phyloP scores from a whole-genome alignment of 2,888 invertebrate species.

The Steinernema carpocapsae region DNA sequence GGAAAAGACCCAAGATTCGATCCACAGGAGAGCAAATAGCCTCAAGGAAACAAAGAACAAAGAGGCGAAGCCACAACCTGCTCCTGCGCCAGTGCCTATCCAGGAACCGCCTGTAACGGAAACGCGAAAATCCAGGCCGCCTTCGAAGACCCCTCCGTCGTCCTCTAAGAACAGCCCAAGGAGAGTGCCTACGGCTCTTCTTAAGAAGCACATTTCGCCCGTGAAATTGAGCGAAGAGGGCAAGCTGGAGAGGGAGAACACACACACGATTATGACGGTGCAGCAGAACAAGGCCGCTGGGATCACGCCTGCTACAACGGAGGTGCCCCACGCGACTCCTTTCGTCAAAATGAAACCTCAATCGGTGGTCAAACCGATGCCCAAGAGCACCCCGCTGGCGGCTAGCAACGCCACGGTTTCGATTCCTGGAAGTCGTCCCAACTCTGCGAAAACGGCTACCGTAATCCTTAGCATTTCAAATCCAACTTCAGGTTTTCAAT shows the following conservation, averaged over 20 bases:
- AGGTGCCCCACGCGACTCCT: slow-evolving; percentile 26
- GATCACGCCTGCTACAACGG: slow-evolving; percentile 41
- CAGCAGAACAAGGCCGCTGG: slow-evolving; percentile 49
- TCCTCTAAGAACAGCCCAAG: slow-evolving; percentile 34
- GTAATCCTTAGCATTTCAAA: neutral
- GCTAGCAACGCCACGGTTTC: slow-evolving; percentile 33
- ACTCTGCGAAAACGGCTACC: slow-evolving; percentile 6
- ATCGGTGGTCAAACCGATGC: slow-evolving; percentile 66
- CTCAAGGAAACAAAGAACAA: slow-evolving; percentile 13
- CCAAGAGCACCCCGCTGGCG: slow-evolving; percentile 53
- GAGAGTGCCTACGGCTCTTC: slow-evolving; percentile 38
- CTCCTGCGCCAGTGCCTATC: neutral
- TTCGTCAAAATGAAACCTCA: slow-evolving; percentile 55
- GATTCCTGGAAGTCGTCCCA: neutral
- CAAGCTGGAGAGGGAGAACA: slow-evolving; percentile 57
- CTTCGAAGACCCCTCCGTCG: slow-evolving; percentile 10
- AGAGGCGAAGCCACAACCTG: slow-evolving; percentile 5
- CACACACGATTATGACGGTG: slow-evolving; percentile 61
- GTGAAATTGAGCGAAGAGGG: slow-evolving; percentile 26
- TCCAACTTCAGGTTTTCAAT: neutral
- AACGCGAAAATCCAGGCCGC: slow-evolving; percentile 32
- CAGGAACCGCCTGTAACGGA: neutral
- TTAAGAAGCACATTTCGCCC: slow-evolving; percentile 11
- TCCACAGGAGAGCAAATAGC: slow-evolving; percentile 25
- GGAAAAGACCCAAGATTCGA: slow-evolving; percentile 18